phyloP scores from a whole-genome alignment of 2,888 invertebrate species.

The Agonum fuliginosum region DNA sequence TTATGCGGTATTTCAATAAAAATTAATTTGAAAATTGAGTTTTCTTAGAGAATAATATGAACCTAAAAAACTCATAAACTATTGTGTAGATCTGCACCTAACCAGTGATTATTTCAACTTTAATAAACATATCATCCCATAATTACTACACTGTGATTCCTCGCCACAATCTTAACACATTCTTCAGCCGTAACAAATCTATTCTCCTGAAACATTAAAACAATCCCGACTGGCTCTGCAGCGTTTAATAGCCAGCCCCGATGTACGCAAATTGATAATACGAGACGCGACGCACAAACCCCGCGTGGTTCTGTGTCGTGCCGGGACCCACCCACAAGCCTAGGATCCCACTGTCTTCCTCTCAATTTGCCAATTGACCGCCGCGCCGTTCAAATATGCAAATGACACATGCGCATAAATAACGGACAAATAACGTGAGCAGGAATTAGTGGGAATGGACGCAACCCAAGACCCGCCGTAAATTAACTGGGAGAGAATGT shows the following conservation, averaged over 20 bases:
- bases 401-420: conserved; percentile 47
- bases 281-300: conserved; percentile 17
- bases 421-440: conserved; percentile 27
- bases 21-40: no score
- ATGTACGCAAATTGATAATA: conserved; percentile 25
- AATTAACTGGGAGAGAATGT: conserved; percentile 12
- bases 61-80: no score
- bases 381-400: conserved; percentile 30
- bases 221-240: neutral
- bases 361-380: conserved; percentile 22
- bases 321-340: conserved; percentile 1
- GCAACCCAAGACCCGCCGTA: conserved; percentile 16
- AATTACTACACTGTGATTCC: neutral
- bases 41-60: no score
- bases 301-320: conserved; percentile 28
- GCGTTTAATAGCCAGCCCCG: conserved; percentile 22
- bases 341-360: neutral
- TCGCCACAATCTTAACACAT: conserved; percentile 11
- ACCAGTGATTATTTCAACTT: neutral
- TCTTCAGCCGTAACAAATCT: conserved; percentile 17
- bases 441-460: conserved; percentile 11
- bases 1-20: no score
- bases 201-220: neutral
- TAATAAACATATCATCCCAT: conserved; percentile 13
- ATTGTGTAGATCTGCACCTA: no score